Evolutionary conservation across 1,140 invertebrate genomes (phyloP).

Genomic region (Drosophila mauritiana): DNA sequence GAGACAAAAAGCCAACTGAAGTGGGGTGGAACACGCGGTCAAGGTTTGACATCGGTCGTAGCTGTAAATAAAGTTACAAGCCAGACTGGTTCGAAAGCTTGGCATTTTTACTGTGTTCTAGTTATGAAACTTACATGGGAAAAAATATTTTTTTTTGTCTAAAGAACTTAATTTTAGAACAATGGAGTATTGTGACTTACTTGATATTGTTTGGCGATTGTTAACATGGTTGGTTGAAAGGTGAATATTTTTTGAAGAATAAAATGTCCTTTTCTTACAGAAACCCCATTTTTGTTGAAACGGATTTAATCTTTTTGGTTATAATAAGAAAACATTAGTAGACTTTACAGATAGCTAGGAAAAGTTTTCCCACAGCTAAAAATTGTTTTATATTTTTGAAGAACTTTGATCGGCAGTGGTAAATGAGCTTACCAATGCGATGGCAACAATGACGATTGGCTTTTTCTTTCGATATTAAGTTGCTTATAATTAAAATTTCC

Average conservation of each 20-base stretch:
- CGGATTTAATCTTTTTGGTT: no score
- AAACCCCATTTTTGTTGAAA: no score
- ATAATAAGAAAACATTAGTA: no score
- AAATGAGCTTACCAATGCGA: slow-evolving; percentile 67
- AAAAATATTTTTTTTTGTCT: background rate
- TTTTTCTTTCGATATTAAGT: slow-evolving; percentile 70
- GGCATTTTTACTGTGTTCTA: background rate
- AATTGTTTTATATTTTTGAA: background rate
- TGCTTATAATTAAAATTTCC: slow-evolving; percentile 77
- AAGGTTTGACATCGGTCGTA: slow-evolving; percentile 1
- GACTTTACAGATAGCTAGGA: no score
- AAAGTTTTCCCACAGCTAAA: slow-evolving; percentile 18
- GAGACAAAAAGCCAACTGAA: background rate
- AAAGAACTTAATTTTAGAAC: background rate
- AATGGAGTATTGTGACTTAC: background rate
- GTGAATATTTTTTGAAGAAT: no score
- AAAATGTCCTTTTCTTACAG: no score
- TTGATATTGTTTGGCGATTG: background rate
- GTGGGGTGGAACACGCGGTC: slow-evolving; percentile 30
- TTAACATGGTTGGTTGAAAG: background rate
- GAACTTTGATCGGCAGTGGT: slow-evolving; percentile 24
- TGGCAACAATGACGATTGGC: slow-evolving; percentile 75
- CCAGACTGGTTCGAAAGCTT: slow-evolving; percentile 5
- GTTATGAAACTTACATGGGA: background rate
- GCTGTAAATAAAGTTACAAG: slow-evolving; percentile 15